A percentile compares a stretch with the other conserved stretches of the same genome.
These are phyloP conservation scores for Lampris megalopsis DNA, from an alignment of 2,113 vertebrate species.

Conservation along the genomic window DNA sequence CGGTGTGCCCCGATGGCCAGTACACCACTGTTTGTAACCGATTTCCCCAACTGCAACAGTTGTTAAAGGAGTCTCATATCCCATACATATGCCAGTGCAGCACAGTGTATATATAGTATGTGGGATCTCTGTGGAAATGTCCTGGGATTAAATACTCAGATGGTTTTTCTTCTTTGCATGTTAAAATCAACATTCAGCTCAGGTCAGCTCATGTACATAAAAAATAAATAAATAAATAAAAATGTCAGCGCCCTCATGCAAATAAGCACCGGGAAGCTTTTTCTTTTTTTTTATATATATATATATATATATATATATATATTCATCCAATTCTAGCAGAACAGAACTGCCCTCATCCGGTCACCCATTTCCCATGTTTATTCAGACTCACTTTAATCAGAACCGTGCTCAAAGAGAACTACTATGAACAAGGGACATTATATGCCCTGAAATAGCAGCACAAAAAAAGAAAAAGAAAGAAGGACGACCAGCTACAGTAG, in stretches of 20 bases:
- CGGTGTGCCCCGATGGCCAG: too few relatives aligned
- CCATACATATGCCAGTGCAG: neutral
- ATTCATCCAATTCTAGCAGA: too few relatives aligned
- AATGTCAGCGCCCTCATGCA: neutral
- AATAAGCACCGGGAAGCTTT: neutral
- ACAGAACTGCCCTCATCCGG: slow-evolving; percentile 7
- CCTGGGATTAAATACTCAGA: too few relatives aligned
- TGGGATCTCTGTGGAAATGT: too few relatives aligned
- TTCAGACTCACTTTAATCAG: slow-evolving; percentile 17
- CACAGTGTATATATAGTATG: too few relatives aligned
- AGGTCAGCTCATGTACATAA: too few relatives aligned
- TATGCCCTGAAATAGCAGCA: neutral
- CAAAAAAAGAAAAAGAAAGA: neutral
- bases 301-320: too few relatives aligned
- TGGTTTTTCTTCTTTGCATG: neutral
- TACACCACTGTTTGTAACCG: too few relatives aligned
- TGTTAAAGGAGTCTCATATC: too few relatives aligned
- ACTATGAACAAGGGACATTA: neutral
- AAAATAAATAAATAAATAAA: neutral
- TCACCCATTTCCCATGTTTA: too few relatives aligned
- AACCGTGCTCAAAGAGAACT: slow-evolving; percentile 41
- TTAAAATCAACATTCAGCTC: neutral
- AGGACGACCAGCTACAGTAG: neutral
- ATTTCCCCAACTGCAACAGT: too few relatives aligned
- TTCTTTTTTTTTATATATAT: too few relatives aligned